These are phyloP conservation scores for Ophioderma brevispina DNA, from an alignment of 35 echinoderm and acorn worm genomes.

Conservation along the genomic window DNA sequence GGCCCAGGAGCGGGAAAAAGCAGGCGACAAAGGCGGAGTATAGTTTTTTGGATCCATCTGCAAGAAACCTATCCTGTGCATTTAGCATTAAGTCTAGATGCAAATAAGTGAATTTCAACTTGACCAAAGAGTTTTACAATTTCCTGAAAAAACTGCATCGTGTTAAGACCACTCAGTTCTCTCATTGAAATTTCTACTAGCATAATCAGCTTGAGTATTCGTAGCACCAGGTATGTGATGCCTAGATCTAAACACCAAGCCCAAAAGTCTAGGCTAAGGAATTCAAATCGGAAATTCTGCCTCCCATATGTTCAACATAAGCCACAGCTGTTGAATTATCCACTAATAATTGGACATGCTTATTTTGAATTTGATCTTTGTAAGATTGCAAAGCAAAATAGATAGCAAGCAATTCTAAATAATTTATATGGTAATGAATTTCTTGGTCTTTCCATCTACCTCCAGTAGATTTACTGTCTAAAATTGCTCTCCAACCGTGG, in stretches of 20 bases:
- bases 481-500: neutral
- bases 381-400: neutral
- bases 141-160: neutral
- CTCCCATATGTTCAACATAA: constrained; percentile 32
- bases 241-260: neutral
- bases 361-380: neutral
- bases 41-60: too few relatives aligned
- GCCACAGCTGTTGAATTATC: constrained; percentile 32
- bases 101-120: neutral
- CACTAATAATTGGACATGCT: neutral
- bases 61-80: neutral
- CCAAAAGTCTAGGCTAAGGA: neutral
- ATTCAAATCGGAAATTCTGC: neutral
- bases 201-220: neutral
- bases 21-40: too few relatives aligned
- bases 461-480: neutral
- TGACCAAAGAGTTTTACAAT: neutral
- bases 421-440: constrained; percentile 16
- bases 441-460: too few relatives aligned
- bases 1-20: too few relatives aligned
- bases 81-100: neutral
- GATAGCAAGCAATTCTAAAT: neutral
- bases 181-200: neutral
- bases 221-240: neutral
- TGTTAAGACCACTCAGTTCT: neutral